These are phyloP conservation scores for Biston betularia DNA, from an alignment of 2,888 invertebrate species.

Conservation along the genomic window DNA sequence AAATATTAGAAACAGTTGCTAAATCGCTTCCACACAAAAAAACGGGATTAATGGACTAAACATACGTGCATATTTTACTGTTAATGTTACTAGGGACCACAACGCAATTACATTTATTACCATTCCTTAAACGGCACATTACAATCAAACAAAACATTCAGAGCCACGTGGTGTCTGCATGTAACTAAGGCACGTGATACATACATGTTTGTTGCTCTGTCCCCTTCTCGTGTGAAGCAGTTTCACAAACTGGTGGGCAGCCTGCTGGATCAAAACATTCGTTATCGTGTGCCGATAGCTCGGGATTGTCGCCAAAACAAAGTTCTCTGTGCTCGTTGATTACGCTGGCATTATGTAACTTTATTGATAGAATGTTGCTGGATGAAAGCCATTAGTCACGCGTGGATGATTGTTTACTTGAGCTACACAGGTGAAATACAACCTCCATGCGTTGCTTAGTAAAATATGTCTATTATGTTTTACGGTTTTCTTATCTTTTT, in stretches of 20 bases:
- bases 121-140: not conserved
- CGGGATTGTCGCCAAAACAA: constrained; percentile 35
- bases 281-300: constrained; percentile 40
- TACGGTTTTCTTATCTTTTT: not conserved
- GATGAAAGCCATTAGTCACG: constrained; percentile 36
- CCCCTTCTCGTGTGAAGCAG: constrained; percentile 48
- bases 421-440: not conserved
- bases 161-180: constrained; percentile 62
- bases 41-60: not conserved
- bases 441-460: not conserved
- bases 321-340: constrained; percentile 20
- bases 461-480: not conserved
- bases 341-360: constrained; percentile 6
- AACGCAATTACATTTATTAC: constrained; percentile 2
- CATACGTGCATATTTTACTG: not conserved
- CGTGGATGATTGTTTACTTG: constrained; percentile 18
- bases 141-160: constrained; percentile 20
- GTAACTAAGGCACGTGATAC: constrained; percentile 60
- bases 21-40: too few relatives aligned
- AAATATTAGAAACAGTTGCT: too few relatives aligned
- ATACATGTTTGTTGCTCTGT: constrained; percentile 59
- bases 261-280: constrained; percentile 49
- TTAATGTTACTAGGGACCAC: not conserved
- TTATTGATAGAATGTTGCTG: constrained; percentile 30
- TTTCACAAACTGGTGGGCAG: constrained; percentile 45